Evolutionary conservation across 2,113 vertebrate genomes (phyloP), one percentile per base, ranked within the genome.

Genomic region (Aspiorhynchus laticeps): DNA sequence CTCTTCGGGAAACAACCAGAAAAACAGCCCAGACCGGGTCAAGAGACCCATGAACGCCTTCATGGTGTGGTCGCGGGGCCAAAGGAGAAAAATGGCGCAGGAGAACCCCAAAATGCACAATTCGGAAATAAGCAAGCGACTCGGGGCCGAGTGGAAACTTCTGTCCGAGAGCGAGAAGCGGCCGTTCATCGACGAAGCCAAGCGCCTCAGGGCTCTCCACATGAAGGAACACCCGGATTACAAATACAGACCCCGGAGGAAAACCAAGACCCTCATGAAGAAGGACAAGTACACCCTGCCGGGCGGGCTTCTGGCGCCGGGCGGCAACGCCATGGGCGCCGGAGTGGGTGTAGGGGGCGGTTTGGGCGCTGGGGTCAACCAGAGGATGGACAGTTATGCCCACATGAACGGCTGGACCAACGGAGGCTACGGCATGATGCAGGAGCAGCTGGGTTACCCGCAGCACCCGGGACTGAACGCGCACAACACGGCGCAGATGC

Each of bases 151-250:
- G 96, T 99, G 98, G 98, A 99, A 99, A 95, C 98, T 99, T 92
- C 95, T 99, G 91, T 98, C 98, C 67, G 98, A 99, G 94, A 97
- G 96, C 90, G 98, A 99, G 93, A 99, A 99, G 92, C 95, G 98
- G 92, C 98, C 98, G 69, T 99, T 99, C 95, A 99, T 99, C 91
- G 98, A 99, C 90, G 98, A 99, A 94, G 98, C 98, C 93, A 99
- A 99, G 95, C 93, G 98, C 90, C 96, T 99, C 90, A 94, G 98
- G 88, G 98, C 98, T 91, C 95, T 99, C 90, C 98, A 99, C 95
- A 99, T 99, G 98, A 99, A 99, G 97, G 98, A 99, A 93, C 98
- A 99, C 92, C 98, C 98, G 97, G 98, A 99, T 97, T 99, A 99
- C 95, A 99, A 99, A 96, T 99, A 99, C 96, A 95, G 98, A 92